phyloP scores from a whole-genome alignment of 2,113 vertebrate species.

The Rhodinocichla rosea region DNA sequence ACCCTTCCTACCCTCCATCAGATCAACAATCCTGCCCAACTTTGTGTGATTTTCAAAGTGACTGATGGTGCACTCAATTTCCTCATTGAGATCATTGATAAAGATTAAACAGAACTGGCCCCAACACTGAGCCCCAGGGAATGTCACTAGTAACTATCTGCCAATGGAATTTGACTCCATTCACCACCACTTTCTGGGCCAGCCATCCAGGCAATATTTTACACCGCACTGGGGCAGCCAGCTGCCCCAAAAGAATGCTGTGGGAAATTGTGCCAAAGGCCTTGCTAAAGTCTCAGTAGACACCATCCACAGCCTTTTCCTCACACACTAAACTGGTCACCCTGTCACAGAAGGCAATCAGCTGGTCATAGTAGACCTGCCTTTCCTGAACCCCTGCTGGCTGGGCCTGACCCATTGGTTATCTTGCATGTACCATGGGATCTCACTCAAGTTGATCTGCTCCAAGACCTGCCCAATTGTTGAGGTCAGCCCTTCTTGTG shows the following conservation, averaged over 20 bases:
- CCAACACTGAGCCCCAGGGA: background rate
- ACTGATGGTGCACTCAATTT: rapidly evolving
- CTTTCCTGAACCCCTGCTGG: background rate
- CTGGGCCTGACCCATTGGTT: background rate
- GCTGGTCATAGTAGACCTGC: background rate
- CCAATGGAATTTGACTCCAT: background rate
- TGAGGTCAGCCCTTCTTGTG: background rate
- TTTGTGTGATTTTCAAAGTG: background rate
- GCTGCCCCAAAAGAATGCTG: background rate
- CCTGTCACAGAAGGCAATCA: background rate
- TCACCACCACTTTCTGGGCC: background rate
- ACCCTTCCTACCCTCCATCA: background rate
- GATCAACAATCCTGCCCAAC: rapidly evolving
- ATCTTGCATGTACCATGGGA: rapidly evolving
- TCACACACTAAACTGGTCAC: background rate
- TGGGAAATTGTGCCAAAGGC: background rate
- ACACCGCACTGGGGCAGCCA: background rate
- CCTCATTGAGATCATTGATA: background rate
- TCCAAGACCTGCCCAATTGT: background rate
- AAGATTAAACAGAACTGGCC: background rate
- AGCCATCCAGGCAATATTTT: background rate
- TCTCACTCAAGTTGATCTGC: background rate
- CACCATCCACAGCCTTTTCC: background rate
- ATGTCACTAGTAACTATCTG: rapidly evolving
- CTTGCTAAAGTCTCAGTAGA: background rate